These are phyloP conservation scores for Pantala flavescens DNA, from an alignment of 1,140 invertebrate genomes.

Conservation along the genomic window DNA sequence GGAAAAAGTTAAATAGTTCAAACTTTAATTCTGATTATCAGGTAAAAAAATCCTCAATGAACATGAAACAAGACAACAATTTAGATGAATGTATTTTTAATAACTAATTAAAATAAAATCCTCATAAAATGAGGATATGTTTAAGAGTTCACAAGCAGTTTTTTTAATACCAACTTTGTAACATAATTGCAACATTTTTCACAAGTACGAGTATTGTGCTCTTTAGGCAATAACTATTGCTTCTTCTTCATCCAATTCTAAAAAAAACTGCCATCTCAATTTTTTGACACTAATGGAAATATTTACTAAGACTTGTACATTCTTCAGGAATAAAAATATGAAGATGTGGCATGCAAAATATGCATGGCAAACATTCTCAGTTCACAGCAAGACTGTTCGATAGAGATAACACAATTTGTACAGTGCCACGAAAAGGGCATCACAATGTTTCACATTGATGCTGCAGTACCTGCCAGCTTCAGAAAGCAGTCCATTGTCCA, in stretches of 20 bases:
- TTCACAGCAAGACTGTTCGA: background rate
- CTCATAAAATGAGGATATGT: background rate
- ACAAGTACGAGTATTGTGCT: constrained; percentile 6
- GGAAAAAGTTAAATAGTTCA: background rate
- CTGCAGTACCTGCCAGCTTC: background rate
- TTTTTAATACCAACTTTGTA: background rate
- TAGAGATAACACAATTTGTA: background rate
- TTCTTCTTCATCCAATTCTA: background rate
- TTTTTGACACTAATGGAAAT: background rate
- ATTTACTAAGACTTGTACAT: constrained; percentile 4
- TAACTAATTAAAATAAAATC: constrained; percentile 1
- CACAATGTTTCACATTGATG: background rate
- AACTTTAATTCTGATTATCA: background rate
- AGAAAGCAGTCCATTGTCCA: background rate
- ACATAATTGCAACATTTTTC: background rate
- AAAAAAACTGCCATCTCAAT: background rate
- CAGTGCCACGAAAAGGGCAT: background rate
- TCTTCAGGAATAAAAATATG: constrained; percentile 10
- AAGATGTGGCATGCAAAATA: background rate
- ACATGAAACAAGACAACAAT: constrained; percentile 1
- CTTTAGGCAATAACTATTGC: background rate
- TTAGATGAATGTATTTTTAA: background rate
- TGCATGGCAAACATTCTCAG: constrained; percentile 4
- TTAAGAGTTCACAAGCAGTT: background rate
- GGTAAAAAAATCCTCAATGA: background rate